Base-by-base conservation (phyloP, 2,888 invertebrate species). In the Cancer borealis region DNA sequence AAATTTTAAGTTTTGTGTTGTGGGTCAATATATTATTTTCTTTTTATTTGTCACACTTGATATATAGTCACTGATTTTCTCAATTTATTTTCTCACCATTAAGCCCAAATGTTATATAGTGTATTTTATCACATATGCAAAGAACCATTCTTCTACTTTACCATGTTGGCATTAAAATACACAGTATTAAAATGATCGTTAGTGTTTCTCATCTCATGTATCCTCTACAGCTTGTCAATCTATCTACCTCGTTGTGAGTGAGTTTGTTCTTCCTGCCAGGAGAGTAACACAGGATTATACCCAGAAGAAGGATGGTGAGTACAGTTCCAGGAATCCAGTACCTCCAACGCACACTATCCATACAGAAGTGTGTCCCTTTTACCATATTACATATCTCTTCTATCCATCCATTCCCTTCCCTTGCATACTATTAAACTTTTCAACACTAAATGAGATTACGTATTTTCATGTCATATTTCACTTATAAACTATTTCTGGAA, bases 151-250 rank as follows among this genome's bases (percentile, higher is more conserved):
- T n/a, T n/a, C 94, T 94, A 94, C 94, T 94, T 92, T 92, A 94
- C 73, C 94, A 94, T 92, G 94, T 94, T 94, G 94, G 94, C 94
- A 94, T 94, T 94, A 94, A 94, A 94, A 93, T 93, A 93, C 91
- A 93, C 93, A 93, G 93, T 93, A 93, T 93, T 93, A 93, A 45
- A 88, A 88, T 45, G 54, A 30, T 84, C 14, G 14, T 92, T 54
- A 60, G 49, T 92, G 54, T 73, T 88, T 54, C 54, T 54, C n/a
- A 60, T 91, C 60, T 91, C 54, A 45, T 30, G 5, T 21, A 47
- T 26, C 54, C 39, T 91, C 45, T 39, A 60, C 30, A 91, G 39
- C 30, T 21, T 91, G 12, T 39, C 3, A 46, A 54, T 54, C 60
- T 6, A 30, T 45, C 46, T 8, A 1, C 21, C 39, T 21, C 2